phyloP scores from a whole-genome alignment of 2,113 vertebrate genomes.

The Cebus imitator region DNA sequence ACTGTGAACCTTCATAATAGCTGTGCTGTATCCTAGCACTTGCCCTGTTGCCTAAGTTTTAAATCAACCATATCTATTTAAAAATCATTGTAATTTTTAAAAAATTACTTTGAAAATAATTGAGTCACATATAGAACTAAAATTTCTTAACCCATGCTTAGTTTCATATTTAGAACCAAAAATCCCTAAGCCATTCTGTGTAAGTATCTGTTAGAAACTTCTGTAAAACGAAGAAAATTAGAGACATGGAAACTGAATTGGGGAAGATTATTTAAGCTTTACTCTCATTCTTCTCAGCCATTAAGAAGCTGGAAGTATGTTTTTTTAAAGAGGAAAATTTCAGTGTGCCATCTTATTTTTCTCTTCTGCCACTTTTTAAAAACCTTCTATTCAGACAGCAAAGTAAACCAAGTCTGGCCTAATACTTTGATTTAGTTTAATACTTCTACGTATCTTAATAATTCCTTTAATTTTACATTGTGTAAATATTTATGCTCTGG shows the following conservation, averaged over 20 bases:
- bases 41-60: neutral
- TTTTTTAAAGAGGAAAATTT: neutral
- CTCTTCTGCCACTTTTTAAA: neutral
- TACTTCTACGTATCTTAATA: neutral
- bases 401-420: neutral
- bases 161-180: neutral
- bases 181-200: neutral
- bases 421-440: neutral
- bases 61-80: neutral
- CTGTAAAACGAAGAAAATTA: constrained; percentile 11
- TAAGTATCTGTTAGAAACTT: neutral
- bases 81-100: neutral
- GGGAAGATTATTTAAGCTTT: neutral
- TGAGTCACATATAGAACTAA: neutral
- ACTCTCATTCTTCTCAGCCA: neutral
- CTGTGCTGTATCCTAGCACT: neutral
- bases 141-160: neutral
- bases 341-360: neutral
- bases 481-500: neutral
- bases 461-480: neutral
- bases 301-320: neutral
- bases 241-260: neutral
- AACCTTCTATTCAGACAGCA: neutral
- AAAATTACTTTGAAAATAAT: neutral
- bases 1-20: neutral